Conservation (phyloP, 2,113 vertebrate genomes). For the Accipiter cooperii region DNA sequence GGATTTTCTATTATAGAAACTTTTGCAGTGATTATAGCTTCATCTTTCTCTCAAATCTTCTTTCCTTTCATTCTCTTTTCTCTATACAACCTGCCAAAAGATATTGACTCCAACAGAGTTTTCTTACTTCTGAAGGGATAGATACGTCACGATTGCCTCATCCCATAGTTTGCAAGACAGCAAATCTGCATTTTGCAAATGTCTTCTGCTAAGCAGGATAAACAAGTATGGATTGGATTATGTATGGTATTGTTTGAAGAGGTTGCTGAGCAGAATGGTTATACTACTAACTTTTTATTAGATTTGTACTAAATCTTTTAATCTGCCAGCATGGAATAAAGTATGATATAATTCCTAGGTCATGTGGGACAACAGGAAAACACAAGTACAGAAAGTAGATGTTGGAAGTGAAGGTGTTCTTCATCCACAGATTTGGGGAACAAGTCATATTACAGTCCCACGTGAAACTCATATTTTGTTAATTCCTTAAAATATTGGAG, state of each 20-base stretch:
- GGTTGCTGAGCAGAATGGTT: not conserved
- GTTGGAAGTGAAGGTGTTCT: not conserved
- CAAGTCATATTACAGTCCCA: not conserved
- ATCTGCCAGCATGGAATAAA: not conserved
- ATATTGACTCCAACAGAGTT: constrained; percentile 20
- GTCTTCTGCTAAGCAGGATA: constrained; percentile 1
- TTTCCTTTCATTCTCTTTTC: not conserved
- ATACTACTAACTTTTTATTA: not conserved
- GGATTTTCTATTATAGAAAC: constrained; percentile 53
- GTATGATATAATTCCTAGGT: not conserved
- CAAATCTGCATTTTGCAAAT: not conserved
- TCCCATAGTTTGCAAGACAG: not conserved
- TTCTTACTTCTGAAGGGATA: not conserved
- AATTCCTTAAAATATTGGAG: not conserved
- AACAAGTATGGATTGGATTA: not conserved
- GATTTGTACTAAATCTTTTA: not conserved
- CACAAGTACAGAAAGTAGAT: not conserved
- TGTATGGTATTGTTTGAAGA: not conserved
- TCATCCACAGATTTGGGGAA: not conserved
- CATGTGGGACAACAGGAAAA: not conserved
- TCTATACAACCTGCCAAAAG: not conserved
- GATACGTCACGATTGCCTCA: not conserved
- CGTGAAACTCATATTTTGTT: fast-evolving
- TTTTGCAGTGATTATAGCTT: constrained; percentile 54
- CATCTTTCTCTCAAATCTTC: constrained; percentile 43